A percentile compares a stretch with the other conserved stretches of the same genome.
Evolutionary conservation across 2,888 invertebrate species (phyloP).

Genomic region (Callimorpha dominula): DNA sequence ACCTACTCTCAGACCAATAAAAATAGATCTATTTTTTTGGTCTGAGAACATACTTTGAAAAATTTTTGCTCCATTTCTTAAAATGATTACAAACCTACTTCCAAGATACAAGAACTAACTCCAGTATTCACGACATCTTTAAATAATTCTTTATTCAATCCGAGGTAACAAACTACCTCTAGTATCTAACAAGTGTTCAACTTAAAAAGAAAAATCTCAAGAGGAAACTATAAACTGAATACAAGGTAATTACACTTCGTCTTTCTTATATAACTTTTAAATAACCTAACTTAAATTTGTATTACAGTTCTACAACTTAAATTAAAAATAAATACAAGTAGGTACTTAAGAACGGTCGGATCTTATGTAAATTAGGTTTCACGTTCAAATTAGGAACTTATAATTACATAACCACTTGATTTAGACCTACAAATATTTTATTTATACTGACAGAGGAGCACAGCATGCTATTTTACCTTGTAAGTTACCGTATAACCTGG

Average conservation of each 20-base stretch:
- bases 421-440: no score
- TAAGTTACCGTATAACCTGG: no score
- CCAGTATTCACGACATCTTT: not conserved
- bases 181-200: not conserved
- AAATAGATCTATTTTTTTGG: no score
- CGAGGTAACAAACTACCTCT: not conserved
- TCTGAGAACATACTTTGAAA: no score
- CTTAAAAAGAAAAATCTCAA: not conserved
- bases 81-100: not conserved
- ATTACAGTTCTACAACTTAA: not conserved
- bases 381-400: not conserved
- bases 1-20: no score
- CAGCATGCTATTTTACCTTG: no score
- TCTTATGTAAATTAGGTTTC: not conserved
- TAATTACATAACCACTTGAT: no score
- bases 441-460: no score
- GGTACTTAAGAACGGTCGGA: no score
- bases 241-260: not conserved
- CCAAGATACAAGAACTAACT: not conserved
- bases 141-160: not conserved
- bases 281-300: not conserved
- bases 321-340: not conserved
- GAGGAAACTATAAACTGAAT: not conserved
- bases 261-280: constrained; percentile 2
- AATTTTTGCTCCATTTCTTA: not conserved